Evolutionary conservation across 2,888 invertebrate species (phyloP).

Genomic region (Metalampra italica): DNA sequence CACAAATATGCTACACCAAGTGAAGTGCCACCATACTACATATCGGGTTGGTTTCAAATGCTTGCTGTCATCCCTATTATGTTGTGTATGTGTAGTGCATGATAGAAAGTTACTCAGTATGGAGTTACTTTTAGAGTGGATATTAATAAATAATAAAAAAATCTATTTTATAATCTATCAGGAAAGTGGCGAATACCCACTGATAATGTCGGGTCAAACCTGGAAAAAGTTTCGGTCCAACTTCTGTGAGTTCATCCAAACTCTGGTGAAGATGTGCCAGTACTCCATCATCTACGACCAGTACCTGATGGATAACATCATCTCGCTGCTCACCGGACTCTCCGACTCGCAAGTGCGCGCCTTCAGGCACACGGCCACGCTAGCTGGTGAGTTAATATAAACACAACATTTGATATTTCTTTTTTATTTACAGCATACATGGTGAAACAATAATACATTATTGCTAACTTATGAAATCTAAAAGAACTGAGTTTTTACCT

Average conservation of each 20-base stretch:
- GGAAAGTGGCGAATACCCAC: conserved; percentile 99
- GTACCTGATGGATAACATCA: conserved; percentile 99
- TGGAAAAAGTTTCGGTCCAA: conserved; percentile 98
- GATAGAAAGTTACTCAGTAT: too few relatives aligned
- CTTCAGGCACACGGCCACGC: conserved; percentile 94
- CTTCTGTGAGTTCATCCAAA: conserved; percentile 98
- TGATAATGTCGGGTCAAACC: conserved; percentile 97
- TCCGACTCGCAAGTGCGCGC: conserved; percentile 98
- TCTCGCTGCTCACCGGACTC: conserved; percentile 96
- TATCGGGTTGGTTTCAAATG: too few relatives aligned
- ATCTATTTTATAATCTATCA: conserved; percentile 35
- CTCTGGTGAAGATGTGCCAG: conserved; percentile 97
- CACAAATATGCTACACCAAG: too few relatives aligned
- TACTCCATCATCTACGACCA: conserved; percentile 99
- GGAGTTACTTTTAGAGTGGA: too few relatives aligned
- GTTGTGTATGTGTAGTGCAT: too few relatives aligned
- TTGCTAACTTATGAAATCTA: too few relatives aligned
- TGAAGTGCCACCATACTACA: too few relatives aligned
- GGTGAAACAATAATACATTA: too few relatives aligned
- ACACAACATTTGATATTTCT: background rate
- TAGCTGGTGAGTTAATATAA: conserved; percentile 82
- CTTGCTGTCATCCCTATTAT: too few relatives aligned
- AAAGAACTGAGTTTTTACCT: too few relatives aligned
- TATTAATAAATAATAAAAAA: too few relatives aligned
- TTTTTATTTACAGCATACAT: background rate